Evolutionary conservation across 2,888 invertebrate species (phyloP).

Genomic region (Danaus chrysippus): DNA sequence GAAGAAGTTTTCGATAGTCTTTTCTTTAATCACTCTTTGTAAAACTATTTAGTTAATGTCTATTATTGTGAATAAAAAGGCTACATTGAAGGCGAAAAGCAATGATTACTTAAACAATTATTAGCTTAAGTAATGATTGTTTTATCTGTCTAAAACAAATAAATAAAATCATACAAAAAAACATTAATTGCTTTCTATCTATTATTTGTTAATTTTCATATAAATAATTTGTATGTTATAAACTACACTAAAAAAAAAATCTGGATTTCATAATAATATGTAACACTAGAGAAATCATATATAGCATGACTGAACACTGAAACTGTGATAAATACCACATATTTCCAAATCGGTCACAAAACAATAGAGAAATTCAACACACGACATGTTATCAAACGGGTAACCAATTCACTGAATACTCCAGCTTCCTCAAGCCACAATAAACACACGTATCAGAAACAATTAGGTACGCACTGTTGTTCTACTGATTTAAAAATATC

Average conservation of each 20-base stretch:
- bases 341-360: conserved; percentile 34
- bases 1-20: too few species aligned
- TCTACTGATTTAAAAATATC: conserved; percentile 41
- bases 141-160: conserved; percentile 9
- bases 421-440: conserved; percentile 39
- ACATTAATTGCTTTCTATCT: not conserved
- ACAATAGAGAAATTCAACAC: conserved; percentile 28
- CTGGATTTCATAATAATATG: too few species aligned
- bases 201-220: conserved; percentile 1
- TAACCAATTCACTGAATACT: conserved; percentile 44
- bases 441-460: conserved; percentile 25
- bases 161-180: conserved; percentile 16
- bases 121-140: too few species aligned
- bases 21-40: too few species aligned
- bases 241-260: conserved; percentile 10
- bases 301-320: not conserved
- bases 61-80: too few species aligned
- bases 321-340: conserved; percentile 27
- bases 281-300: too few species aligned
- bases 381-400: conserved; percentile 40
- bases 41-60: too few species aligned
- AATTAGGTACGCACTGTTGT: conserved; percentile 47
- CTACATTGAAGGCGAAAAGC: too few species aligned
- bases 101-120: too few species aligned
- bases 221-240: conserved; percentile 2